phyloP scores from a whole-genome alignment of 2,113 vertebrate genomes.

The Galemys pyrenaicus region DNA sequence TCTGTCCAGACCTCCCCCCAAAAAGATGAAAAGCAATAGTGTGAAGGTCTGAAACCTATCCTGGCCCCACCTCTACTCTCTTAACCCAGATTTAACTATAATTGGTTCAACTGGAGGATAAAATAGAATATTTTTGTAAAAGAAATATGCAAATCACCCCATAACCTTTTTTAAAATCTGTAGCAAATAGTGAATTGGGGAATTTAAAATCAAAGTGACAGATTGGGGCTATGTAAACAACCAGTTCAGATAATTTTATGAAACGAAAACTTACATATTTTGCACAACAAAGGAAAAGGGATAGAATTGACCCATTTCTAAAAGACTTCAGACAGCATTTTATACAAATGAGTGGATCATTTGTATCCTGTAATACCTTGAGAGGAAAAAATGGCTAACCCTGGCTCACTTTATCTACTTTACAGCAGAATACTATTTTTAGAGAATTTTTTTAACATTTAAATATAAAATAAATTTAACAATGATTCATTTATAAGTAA shows the following conservation, averaged over 20 bases:
- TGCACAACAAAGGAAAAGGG: slow-evolving; percentile 72
- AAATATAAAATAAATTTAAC: neutral
- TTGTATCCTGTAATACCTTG: neutral
- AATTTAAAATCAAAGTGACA: slow-evolving; percentile 74
- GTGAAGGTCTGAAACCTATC: neutral
- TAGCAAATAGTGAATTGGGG: slow-evolving; percentile 32
- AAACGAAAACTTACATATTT: slow-evolving; percentile 25
- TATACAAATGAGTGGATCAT: neutral
- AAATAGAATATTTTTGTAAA: neutral
- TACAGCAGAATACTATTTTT: neutral
- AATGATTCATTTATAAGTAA: neutral
- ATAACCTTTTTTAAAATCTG: neutral
- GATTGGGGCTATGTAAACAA: slow-evolving; percentile 63
- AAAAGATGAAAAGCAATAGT: neutral
- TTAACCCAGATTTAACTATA: neutral
- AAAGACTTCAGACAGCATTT: slow-evolving; percentile 60
- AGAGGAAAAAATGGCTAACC: neutral
- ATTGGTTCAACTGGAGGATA: neutral
- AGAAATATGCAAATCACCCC: slow-evolving; percentile 28
- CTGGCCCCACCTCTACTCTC: neutral
- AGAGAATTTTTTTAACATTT: neutral
- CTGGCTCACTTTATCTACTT: slow-evolving; percentile 43
- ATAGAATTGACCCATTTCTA: slow-evolving; percentile 72
- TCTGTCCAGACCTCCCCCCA: neutral
- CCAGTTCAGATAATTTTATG: slow-evolving; percentile 59